These are phyloP conservation scores for Sinotaia quadrata DNA, from an alignment of 2,888 invertebrate species.

Conservation along the genomic window DNA sequence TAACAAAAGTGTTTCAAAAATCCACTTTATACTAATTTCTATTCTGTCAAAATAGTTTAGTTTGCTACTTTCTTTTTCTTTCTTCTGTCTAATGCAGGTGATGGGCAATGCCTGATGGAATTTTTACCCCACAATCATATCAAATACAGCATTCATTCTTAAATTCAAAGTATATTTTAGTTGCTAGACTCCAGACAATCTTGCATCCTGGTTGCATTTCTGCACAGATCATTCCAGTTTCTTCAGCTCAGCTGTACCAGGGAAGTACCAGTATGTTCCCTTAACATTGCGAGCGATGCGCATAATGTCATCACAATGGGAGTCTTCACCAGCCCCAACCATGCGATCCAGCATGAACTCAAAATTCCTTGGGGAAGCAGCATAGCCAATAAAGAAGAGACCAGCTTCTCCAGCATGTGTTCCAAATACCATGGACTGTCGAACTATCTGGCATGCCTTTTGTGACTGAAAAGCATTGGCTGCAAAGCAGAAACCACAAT, in stretches of 20 bases:
- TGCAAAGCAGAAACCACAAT: too few relatives aligned
- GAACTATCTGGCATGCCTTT: constrained; percentile 69
- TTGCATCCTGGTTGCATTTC: too few relatives aligned
- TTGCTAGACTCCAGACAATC: too few relatives aligned
- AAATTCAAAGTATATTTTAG: too few relatives aligned
- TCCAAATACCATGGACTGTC: constrained; percentile 72
- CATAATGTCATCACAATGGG: constrained; percentile 70
- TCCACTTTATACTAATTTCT: too few relatives aligned
- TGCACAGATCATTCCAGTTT: constrained; percentile 48
- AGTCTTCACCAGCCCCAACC: constrained; percentile 68
- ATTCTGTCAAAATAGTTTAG: too few relatives aligned
- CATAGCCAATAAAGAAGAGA: constrained; percentile 71
- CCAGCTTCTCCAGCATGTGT: constrained; percentile 64
- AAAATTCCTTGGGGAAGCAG: constrained; percentile 65
- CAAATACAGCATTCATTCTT: too few relatives aligned
- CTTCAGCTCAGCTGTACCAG: constrained; percentile 63
- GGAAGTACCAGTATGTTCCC: constrained; percentile 72
- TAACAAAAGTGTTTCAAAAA: too few relatives aligned
- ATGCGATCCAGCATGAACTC: constrained; percentile 72
- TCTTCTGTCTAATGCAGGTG: too few relatives aligned
- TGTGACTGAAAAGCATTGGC: constrained; percentile 60
- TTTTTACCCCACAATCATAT: too few relatives aligned
- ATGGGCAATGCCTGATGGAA: too few relatives aligned
- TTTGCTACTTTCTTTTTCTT: too few relatives aligned
- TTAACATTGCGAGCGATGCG: constrained; percentile 63